phyloP scores from a whole-genome alignment of 2,888 invertebrate species.

The Julus scandinavius region DNA sequence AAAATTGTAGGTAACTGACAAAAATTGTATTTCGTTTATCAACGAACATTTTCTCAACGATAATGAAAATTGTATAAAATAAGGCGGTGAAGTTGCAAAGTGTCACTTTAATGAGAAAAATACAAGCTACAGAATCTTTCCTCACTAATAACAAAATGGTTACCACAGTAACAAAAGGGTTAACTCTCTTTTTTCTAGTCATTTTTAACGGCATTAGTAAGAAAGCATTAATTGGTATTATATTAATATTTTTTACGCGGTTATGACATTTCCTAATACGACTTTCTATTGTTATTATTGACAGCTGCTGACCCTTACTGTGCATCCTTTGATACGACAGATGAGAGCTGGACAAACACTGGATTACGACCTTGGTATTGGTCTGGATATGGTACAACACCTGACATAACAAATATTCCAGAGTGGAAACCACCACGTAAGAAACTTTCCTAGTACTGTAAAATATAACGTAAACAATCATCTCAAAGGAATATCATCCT shows the following conservation, averaged over 20 bases:
- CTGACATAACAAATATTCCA: not conserved
- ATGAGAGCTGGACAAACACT: not conserved
- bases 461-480: too few species aligned
- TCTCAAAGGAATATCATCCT: too few species aligned
- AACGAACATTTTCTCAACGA: not conserved
- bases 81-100: not conserved
- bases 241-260: not conserved
- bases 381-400: not conserved
- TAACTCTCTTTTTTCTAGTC: not conserved
- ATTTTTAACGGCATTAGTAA: not conserved
- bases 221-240: not conserved
- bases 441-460: not conserved
- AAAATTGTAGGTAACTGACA: conserved; percentile 4
- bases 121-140: not conserved
- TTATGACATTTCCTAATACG: not conserved
- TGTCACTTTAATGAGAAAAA: not conserved
- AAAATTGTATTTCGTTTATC: not conserved
- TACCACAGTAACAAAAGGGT: not conserved
- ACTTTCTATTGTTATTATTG: not conserved
- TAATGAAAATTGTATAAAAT: conserved; percentile 12
- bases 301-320: not conserved
- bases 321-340: not conserved
- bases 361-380: not conserved
- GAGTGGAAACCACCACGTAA: not conserved
- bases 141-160: not conserved